Evolutionary conservation across 2,888 invertebrate genomes (phyloP).

Genomic region (Athrips mouffetella): DNA sequence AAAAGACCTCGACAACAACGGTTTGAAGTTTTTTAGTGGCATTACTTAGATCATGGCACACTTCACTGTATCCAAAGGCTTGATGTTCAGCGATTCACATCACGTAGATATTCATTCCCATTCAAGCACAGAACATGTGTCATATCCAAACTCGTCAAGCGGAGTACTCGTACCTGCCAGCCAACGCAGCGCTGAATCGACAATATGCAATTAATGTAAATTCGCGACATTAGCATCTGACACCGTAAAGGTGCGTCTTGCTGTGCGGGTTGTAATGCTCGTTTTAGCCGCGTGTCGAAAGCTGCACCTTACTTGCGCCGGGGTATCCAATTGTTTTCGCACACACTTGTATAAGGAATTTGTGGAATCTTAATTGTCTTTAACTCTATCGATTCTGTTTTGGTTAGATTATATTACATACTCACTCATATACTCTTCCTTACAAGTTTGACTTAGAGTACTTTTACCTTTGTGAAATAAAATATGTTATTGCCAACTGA

Average conservation of each 20-base stretch:
- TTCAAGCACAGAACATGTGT: conserved; percentile 61
- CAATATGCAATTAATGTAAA: conserved; percentile 65
- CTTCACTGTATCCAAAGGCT: neutral
- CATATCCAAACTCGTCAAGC: conserved; percentile 60
- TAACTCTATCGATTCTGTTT: no score
- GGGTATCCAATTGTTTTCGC: no score
- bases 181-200: conserved; percentile 52
- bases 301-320: conserved; percentile 1
- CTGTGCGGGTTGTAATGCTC: conserved; percentile 17
- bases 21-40: conserved; percentile 6
- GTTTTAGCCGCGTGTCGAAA: conserved; percentile 17
- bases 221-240: conserved; percentile 46
- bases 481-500: neutral
- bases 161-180: conserved; percentile 40
- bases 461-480: neutral
- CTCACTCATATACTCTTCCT: neutral
- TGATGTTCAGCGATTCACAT: conserved; percentile 29
- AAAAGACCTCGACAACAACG: conserved; percentile 1
- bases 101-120: conserved; percentile 41
- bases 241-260: conserved; percentile 31
- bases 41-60: neutral
- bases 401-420: no score
- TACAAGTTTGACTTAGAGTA: neutral
- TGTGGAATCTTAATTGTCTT: no score
- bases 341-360: no score